Evolutionary conservation across 2,113 vertebrate genomes (phyloP).

Genomic region (Cephalopholis sonnerati): DNA sequence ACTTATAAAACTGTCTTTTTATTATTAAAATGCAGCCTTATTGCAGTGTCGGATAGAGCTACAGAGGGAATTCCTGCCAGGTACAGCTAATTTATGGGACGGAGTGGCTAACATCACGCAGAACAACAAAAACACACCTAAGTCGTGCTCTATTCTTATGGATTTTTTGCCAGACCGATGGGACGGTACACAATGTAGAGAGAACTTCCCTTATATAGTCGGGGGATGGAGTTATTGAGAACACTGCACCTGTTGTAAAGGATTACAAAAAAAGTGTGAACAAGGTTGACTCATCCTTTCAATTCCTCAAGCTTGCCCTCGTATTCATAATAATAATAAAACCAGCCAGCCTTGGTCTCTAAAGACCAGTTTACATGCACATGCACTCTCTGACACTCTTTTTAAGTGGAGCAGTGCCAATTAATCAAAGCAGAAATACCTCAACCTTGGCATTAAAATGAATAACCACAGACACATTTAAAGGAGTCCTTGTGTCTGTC

Average conservation of each 20-base stretch:
- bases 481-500: constrained; percentile 7
- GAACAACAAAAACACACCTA: constrained; percentile 24
- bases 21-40: constrained; percentile 29
- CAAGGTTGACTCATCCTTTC: constrained; percentile 59
- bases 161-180: not conserved
- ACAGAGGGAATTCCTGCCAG: constrained; percentile 41
- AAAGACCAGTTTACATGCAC: constrained; percentile 57
- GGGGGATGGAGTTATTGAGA: constrained; percentile 10
- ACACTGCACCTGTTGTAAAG: not conserved
- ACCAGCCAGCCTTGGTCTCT: constrained; percentile 53
- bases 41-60: constrained; percentile 49
- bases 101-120: constrained; percentile 19
- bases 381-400: constrained; percentile 34
- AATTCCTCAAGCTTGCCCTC: constrained; percentile 14
- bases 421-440: constrained; percentile 38
- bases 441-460: constrained; percentile 50
- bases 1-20: constrained; percentile 18
- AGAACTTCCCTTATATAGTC: not conserved
- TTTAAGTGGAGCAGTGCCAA: constrained; percentile 4
- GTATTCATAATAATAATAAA: constrained; percentile 34
- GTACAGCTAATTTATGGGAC: constrained; percentile 36
- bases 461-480: constrained; percentile 36
- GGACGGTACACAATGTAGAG: not conserved
- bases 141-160: not conserved
- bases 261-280: constrained; percentile 26